Evolutionary conservation across 2,797 vertebrate species (phyloP).

Genomic region (Ciconia nigra): DNA sequence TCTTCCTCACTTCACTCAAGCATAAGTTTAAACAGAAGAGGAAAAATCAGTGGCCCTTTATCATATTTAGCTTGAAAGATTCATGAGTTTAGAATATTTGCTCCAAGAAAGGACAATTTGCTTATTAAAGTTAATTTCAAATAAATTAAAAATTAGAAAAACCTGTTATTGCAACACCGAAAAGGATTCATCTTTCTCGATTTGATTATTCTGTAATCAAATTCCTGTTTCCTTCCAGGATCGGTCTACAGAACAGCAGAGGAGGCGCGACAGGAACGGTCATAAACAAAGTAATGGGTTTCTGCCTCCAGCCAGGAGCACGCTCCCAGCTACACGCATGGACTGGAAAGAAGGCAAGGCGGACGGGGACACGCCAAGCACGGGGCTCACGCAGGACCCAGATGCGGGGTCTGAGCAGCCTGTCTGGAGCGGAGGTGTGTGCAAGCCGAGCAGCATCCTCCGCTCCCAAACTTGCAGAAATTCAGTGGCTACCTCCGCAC

Average conservation of each 20-base stretch:
- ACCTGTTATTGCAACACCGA: not conserved
- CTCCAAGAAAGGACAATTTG: not conserved
- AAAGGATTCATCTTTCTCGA: not conserved
- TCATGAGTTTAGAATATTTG: not conserved
- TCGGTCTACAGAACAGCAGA: not conserved
- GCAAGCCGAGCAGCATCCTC: not conserved
- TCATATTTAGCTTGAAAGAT: not conserved
- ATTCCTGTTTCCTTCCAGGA: not conserved
- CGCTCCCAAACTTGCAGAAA: not conserved
- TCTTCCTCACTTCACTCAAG: not conserved
- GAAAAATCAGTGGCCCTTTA: not conserved
- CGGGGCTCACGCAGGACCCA: rapidly evolving
- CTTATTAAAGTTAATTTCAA: not conserved
- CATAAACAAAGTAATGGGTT: rapidly evolving
- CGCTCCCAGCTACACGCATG: not conserved
- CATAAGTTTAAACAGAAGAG: not conserved
- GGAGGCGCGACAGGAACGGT: rapidly evolving
- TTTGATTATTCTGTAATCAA: not conserved
- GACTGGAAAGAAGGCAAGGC: not conserved
- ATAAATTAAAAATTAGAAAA: not conserved
- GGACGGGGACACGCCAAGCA: not conserved
- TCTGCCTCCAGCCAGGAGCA: not conserved
- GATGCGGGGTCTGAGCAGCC: rapidly evolving
- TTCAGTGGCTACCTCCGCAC: not conserved
- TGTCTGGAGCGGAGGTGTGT: rapidly evolving